These are phyloP conservation scores for Ifrita kowaldi DNA, from an alignment of 2,113 vertebrate species.

Conservation along the genomic window DNA sequence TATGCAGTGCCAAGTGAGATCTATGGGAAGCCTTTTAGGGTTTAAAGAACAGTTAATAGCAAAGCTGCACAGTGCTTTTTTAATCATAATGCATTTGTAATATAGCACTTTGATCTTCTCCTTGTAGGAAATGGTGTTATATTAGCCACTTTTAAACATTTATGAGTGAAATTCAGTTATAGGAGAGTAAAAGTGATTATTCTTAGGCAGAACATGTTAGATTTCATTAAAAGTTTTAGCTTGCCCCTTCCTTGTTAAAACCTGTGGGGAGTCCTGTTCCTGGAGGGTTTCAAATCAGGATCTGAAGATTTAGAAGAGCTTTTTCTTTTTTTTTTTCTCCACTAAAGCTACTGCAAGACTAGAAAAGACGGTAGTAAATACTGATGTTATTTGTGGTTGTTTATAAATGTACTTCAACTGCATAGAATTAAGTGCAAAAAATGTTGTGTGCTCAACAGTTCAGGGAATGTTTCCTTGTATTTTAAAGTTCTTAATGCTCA, in stretches of 20 bases:
- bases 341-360: constrained; percentile 65
- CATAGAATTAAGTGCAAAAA: constrained; percentile 31
- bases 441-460: neutral
- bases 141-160: constrained; percentile 88
- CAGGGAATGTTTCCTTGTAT: neutral
- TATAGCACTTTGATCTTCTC: constrained; percentile 89
- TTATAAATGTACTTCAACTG: constrained; percentile 46
- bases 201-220: constrained; percentile 80
- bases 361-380: constrained; percentile 71
- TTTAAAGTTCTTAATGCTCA: constrained; percentile 33
- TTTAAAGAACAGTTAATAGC: constrained; percentile 97
- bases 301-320: constrained; percentile 73
- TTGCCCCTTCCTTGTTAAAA: constrained; percentile 84
- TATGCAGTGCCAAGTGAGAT: constrained; percentile 98
- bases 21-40: constrained; percentile 99
- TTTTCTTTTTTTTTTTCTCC: constrained; percentile 60
- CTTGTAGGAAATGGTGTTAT: constrained; percentile 85
- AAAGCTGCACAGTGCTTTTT: constrained; percentile 90
- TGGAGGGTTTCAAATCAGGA: constrained; percentile 79
- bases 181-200: constrained; percentile 87
- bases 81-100: constrained; percentile 93
- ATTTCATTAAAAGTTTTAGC: constrained; percentile 86
- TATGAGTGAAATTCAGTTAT: constrained; percentile 84
- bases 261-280: constrained; percentile 78
- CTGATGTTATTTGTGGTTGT: constrained; percentile 69